Evolutionary conservation across 2,113 vertebrate genomes (phyloP), one percentile per base, ranked within the genome.

Genomic region (Sakesphorus luctuosus): DNA sequence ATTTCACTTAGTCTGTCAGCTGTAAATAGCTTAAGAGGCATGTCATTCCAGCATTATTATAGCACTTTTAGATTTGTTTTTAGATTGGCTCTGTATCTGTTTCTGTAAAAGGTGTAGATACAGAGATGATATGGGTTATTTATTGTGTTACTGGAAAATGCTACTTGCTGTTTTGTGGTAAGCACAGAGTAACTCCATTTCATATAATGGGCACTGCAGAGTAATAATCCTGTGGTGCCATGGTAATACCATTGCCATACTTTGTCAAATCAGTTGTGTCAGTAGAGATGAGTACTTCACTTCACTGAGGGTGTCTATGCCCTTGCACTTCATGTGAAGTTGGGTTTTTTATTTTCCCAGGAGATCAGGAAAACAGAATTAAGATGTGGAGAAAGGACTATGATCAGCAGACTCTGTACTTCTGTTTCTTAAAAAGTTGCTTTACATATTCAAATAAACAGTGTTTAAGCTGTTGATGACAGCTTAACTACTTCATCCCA

Each of bases 21-120:
- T 97, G 97, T 96, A 97, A 97, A 97, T 95, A 97, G 96, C 93
- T 97, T 97, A 97, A 97, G 96, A 96, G 96, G 94, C 97, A 96
- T 97, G 96, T 96, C 97, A 96, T 97, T 91, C 87, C 19, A 2
- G 82, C 90, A 96, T 96, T 97, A 97, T 97, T 97, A 96, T 89
- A 94, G 94, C 93, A 94, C 93, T 96, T 92, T 78, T 77, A 96
- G 97, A 97, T 97, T 96, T 97, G 94, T 72, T 96, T 96, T 96
- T 87, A 96, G 97, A 97, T 96, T 91, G 97, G 88, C 63, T 92
- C 90, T 77, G 44, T 97, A 90, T 94, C 90, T 89, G 63, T 56
- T 85, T 55, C 78, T 77, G 89, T 89, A 96, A 96, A 92, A 94
- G 90, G 95, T 95, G 84, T 73, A 96, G 95, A 94, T 96, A 94